phyloP scores from a whole-genome alignment of 1,140 invertebrate species.

The Drosophila pectinifera region DNA sequence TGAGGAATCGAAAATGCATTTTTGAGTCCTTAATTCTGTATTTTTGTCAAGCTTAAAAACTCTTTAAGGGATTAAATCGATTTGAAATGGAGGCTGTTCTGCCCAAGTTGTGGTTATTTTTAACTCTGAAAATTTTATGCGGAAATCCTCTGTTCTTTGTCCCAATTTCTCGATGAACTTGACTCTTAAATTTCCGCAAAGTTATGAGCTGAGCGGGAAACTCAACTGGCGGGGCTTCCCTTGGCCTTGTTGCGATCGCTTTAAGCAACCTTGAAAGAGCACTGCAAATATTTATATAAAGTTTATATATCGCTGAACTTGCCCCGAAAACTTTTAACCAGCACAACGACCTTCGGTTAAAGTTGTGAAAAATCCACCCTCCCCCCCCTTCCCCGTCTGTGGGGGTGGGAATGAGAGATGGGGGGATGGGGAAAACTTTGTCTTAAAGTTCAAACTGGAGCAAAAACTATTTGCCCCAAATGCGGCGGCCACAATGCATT shows the following conservation, averaged over 20 bases:
- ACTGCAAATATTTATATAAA: conserved; percentile 28
- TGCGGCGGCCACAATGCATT: conserved; percentile 63
- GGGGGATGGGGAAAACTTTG: conserved; percentile 58
- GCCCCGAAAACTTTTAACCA: conserved; percentile 57
- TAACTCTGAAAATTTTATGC: too few species aligned
- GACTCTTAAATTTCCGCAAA: conserved; percentile 75
- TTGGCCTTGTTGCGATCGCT: conserved; percentile 1
- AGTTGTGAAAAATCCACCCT: conserved; percentile 58
- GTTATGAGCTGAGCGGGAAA: conserved; percentile 51
- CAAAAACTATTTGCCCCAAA: conserved; percentile 83
- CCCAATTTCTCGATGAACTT: too few species aligned
- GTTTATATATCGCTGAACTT: conserved; percentile 62
- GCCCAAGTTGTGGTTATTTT: too few species aligned
- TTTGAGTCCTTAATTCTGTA: too few species aligned
- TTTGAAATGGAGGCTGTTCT: too few species aligned
- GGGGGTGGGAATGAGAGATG: too few species aligned
- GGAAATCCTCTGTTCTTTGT: too few species aligned
- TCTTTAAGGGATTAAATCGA: too few species aligned
- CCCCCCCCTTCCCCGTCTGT: not conserved
- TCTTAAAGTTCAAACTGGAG: conserved; percentile 80
- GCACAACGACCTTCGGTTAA: conserved; percentile 79
- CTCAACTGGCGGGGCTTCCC: conserved; percentile 11
- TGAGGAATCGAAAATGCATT: too few species aligned
- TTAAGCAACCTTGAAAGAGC: conserved; percentile 36
- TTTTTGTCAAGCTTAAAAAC: too few species aligned